Percentiles rank a stretch among this genome's conserved stretches.
Evolutionary conservation across 1,140 invertebrate genomes (phyloP).

Genomic region (Nautilus pompilius): DNA sequence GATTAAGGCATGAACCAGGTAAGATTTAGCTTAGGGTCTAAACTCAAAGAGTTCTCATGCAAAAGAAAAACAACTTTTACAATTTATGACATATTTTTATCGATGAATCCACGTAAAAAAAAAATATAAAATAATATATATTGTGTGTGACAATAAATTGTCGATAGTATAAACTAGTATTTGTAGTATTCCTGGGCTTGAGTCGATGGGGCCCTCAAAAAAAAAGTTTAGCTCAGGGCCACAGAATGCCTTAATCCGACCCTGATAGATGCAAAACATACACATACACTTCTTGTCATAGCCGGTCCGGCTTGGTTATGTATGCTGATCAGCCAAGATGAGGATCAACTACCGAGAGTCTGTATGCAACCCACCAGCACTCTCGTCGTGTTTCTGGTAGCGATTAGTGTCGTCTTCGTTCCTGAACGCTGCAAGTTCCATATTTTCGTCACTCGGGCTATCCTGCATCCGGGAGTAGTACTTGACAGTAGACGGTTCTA

Average conservation of each 20-base stretch:
- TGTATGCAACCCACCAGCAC: not conserved
- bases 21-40: too few species aligned
- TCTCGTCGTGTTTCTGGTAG: not conserved
- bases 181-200: too few species aligned
- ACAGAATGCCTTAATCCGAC: not conserved
- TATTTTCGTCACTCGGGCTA: constrained; percentile 17
- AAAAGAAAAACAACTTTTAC: too few species aligned
- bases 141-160: too few species aligned
- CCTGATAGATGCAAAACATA: not conserved
- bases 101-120: too few species aligned
- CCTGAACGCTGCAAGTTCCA: constrained; percentile 14
- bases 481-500: constrained; percentile 35
- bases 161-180: too few species aligned
- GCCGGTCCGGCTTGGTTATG: not conserved
- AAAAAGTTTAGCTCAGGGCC: too few species aligned
- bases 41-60: too few species aligned
- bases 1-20: too few species aligned
- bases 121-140: too few species aligned
- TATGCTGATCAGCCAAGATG: not conserved
- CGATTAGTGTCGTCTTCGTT: not conserved
- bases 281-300: not conserved
- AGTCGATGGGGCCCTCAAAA: too few species aligned
- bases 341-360: not conserved
- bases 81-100: too few species aligned
- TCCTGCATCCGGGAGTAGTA: constrained; percentile 40